Conservation (phyloP, 2,113 vertebrate genomes). For the Okapia johnstoni region DNA sequence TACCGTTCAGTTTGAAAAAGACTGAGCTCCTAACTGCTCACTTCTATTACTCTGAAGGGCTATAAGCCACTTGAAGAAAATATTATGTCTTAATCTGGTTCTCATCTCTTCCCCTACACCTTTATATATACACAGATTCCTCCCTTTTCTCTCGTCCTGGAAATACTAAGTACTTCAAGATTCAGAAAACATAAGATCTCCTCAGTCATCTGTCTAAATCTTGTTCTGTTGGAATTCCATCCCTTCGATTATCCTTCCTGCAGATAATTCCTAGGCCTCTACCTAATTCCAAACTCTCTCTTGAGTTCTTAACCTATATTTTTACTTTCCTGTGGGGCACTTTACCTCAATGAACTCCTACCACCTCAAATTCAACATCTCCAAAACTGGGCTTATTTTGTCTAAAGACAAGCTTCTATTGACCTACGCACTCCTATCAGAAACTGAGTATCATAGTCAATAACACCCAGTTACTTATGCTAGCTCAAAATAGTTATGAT, state of each 20-base stretch:
- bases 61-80: background rate
- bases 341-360: background rate
- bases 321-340: background rate
- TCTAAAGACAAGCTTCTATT: background rate
- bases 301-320: background rate
- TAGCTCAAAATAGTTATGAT: background rate
- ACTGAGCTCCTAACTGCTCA: background rate
- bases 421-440: background rate
- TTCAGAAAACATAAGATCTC: background rate
- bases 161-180: slow-evolving; percentile 24
- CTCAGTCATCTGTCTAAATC: background rate
- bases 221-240: background rate
- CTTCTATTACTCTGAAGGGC: background rate
- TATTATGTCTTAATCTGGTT: background rate
- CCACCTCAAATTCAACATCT: background rate
- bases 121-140: background rate
- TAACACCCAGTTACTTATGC: background rate
- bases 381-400: background rate
- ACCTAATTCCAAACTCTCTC: background rate
- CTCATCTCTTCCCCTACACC: background rate
- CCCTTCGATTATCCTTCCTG: background rate
- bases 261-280: background rate
- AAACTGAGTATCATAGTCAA: background rate
- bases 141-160: background rate
- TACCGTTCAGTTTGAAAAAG: slow-evolving; percentile 1